Evolutionary conservation across 2,113 vertebrate species (phyloP).

Genomic region (Platysternon megacephalum): DNA sequence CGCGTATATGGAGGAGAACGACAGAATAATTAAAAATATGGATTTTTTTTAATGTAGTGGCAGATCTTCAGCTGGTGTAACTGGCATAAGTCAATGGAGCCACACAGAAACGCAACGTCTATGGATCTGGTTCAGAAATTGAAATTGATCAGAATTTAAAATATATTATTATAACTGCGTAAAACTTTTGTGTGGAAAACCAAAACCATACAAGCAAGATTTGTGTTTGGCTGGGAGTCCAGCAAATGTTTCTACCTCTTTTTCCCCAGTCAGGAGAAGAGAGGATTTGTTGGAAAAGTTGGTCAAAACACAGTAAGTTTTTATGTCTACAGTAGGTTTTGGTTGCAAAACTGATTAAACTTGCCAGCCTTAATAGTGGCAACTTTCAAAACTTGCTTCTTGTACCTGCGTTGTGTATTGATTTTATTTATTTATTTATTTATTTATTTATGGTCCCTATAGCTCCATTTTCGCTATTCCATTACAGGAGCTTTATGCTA

Average conservation of each 20-base stretch:
- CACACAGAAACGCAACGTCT: conserved; percentile 34
- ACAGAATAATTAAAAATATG: conserved; percentile 68
- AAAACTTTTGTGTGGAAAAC: background rate
- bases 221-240: background rate
- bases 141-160: conserved; percentile 45
- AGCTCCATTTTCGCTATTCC: background rate
- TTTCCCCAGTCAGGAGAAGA: background rate
- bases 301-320: background rate
- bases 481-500: background rate
- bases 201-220: background rate
- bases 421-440: background rate
- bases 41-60: conserved; percentile 34
- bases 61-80: conserved; percentile 55
- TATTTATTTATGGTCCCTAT: background rate
- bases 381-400: background rate
- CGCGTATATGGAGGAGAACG: background rate
- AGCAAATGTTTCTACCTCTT: background rate
- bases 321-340: background rate
- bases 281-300: background rate
- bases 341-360: background rate
- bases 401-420: background rate
- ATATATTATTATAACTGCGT: background rate
- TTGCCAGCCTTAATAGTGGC: background rate
- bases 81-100: conserved; percentile 25
- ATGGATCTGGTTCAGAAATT: conserved; percentile 37